Percentiles rank a stretch among this genome's conserved stretches.
Conservation (phyloP, 1,140 invertebrate genomes). For the Orussus abietinus region DNA sequence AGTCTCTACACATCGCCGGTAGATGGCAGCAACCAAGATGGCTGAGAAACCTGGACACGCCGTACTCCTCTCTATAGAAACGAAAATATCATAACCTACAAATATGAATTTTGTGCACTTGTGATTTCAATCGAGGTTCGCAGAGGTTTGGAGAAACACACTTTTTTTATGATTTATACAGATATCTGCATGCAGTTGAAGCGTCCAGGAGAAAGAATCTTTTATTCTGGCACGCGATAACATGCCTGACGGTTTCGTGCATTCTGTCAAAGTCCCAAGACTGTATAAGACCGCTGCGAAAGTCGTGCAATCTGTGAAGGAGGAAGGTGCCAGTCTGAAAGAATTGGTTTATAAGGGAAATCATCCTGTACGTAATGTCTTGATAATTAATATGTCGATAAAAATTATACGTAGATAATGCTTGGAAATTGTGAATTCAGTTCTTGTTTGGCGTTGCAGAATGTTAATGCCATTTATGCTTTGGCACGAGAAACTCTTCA, state of each 20-base stretch:
- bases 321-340: constrained; percentile 69
- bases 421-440: background rate
- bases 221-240: constrained; percentile 18
- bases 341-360: constrained; percentile 65
- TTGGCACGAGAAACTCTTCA: constrained; percentile 70
- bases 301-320: constrained; percentile 63
- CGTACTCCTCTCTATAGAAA: too few relatives aligned
- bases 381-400: constrained; percentile 18
- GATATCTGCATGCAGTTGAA: too few relatives aligned
- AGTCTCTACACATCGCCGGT: too few relatives aligned
- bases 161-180: too few relatives aligned
- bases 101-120: too few relatives aligned
- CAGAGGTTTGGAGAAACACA: too few relatives aligned
- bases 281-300: constrained; percentile 70
- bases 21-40: too few relatives aligned
- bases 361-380: constrained; percentile 56
- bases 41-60: too few relatives aligned
- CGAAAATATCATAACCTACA: too few relatives aligned
- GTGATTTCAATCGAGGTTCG: too few relatives aligned
- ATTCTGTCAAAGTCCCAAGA: constrained; percentile 72
- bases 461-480: constrained; percentile 66
- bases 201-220: too few relatives aligned
- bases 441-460: constrained; percentile 46
- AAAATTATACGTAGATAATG: constrained; percentile 7
- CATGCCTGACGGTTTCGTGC: constrained; percentile 53